Conservation (phyloP, 2,113 vertebrate genomes). For the Nansenia antarctica region DNA sequence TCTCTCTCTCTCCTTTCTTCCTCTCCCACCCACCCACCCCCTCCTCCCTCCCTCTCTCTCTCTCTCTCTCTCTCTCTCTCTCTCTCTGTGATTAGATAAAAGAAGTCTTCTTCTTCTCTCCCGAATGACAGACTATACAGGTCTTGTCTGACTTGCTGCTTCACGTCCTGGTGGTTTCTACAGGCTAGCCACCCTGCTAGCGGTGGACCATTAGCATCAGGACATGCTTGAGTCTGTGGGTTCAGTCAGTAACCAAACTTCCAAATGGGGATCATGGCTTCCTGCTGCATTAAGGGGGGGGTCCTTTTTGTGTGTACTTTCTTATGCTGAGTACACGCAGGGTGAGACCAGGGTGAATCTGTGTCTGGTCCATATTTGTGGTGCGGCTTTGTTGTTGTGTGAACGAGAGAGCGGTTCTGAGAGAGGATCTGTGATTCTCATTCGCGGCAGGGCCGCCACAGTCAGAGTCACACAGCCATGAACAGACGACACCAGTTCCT, state of each 20-base stretch:
- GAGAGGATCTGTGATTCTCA: conserved; percentile 20
- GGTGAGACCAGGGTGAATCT: conserved; percentile 20
- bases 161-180: conserved; percentile 25
- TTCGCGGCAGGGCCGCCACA: conserved; percentile 12
- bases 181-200: conserved; percentile 15
- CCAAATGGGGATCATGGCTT: conserved; percentile 29
- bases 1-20: no score
- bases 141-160: conserved; percentile 24
- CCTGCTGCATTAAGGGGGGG: conserved; percentile 39
- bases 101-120: conserved; percentile 16
- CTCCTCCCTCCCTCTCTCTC: no score
- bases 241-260: conserved; percentile 62
- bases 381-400: background rate
- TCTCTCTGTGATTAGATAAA: background rate
- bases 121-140: conserved; percentile 4
- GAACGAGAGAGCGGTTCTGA: background rate
- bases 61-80: no score
- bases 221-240: conserved; percentile 52
- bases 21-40: no score
- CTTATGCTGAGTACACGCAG: conserved; percentile 33
- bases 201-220: conserved; percentile 31
- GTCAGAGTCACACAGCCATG: conserved; percentile 13
- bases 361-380: background rate
- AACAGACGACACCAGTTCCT: conserved; percentile 22
- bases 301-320: conserved; percentile 54